These are phyloP conservation scores for Tenrec ecaudatus DNA, from an alignment of 2,113 vertebrate genomes.

Conservation along the genomic window DNA sequence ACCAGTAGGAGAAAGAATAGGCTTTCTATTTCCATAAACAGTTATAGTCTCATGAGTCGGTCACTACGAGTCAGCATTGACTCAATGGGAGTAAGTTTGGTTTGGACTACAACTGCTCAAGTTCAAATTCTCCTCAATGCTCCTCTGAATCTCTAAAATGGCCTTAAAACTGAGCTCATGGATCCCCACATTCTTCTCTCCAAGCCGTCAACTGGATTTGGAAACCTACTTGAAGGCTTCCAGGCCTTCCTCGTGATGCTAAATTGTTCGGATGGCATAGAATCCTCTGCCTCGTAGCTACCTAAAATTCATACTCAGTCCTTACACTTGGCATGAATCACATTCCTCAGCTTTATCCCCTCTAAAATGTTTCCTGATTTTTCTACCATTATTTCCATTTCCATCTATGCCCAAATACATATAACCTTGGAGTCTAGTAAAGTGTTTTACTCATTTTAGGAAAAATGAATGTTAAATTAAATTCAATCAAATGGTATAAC, in stretches of 20 bases:
- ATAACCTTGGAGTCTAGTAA: neutral
- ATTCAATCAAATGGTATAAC: slow-evolving; percentile 37
- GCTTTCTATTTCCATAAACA: too few species aligned
- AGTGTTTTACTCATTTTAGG: neutral
- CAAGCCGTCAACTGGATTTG: too few species aligned
- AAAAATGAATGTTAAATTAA: slow-evolving; percentile 24
- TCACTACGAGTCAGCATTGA: too few species aligned
- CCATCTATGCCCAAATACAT: neutral
- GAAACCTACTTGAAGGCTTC: neutral
- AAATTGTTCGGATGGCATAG: neutral
- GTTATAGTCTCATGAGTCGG: too few species aligned
- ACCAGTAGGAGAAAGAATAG: too few species aligned
- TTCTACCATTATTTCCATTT: neutral
- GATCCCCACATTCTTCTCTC: neutral
- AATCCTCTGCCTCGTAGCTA: neutral
- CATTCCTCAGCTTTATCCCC: neutral
- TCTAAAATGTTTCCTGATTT: neutral
- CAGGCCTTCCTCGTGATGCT: neutral
- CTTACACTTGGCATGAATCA: neutral
- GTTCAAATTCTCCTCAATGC: neutral
- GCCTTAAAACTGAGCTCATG: neutral
- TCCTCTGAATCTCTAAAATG: neutral
- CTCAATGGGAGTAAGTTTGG: too few species aligned
- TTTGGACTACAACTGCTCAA: neutral
- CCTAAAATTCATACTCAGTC: slow-evolving; percentile 26